These are phyloP conservation scores for Neoscelio sp. DNA, from an alignment of 2,888 invertebrate species.

Conservation along the genomic window DNA sequence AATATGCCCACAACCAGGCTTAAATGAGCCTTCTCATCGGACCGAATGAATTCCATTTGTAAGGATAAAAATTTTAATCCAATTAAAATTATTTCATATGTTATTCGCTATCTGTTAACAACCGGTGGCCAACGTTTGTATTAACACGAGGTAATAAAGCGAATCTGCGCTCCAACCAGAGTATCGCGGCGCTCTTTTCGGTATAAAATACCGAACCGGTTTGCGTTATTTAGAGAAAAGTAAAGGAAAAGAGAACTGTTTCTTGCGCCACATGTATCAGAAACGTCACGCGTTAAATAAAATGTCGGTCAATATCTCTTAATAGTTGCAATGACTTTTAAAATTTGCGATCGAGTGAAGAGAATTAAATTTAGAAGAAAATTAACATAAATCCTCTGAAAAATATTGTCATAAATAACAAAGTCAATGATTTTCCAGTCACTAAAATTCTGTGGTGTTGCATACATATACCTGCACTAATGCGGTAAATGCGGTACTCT, in stretches of 20 bases:
- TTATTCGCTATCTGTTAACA: constrained; percentile 57
- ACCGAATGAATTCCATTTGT: constrained; percentile 35
- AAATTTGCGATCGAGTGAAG: constrained; percentile 6
- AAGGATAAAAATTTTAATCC: constrained; percentile 56
- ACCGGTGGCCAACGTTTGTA: constrained; percentile 54
- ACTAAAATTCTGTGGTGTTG: constrained; percentile 45
- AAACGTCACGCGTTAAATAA: constrained; percentile 5
- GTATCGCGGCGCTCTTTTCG: constrained; percentile 23
- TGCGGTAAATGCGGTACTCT: constrained; percentile 38
- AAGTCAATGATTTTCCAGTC: constrained; percentile 50
- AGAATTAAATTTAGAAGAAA: no score
- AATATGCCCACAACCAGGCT: constrained; percentile 18
- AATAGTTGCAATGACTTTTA: constrained; percentile 26
- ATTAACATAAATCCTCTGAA: constrained; percentile 19
- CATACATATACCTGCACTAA: constrained; percentile 54
- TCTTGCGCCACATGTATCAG: constrained; percentile 19
- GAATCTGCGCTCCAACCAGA: constrained; percentile 14
- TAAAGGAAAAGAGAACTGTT: constrained; percentile 30
- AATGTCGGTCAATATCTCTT: constrained; percentile 45
- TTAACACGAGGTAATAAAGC: constrained; percentile 43
- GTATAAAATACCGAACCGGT: constrained; percentile 46
- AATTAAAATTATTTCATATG: constrained; percentile 60
- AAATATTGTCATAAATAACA: constrained; percentile 33
- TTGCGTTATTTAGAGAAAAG: constrained; percentile 42
- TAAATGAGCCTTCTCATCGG: constrained; percentile 32